A percentile compares a stretch with the other conserved stretches of the same genome.
Conservation (phyloP, 2,888 invertebrate genomes). For the Hyposoter didymator region DNA sequence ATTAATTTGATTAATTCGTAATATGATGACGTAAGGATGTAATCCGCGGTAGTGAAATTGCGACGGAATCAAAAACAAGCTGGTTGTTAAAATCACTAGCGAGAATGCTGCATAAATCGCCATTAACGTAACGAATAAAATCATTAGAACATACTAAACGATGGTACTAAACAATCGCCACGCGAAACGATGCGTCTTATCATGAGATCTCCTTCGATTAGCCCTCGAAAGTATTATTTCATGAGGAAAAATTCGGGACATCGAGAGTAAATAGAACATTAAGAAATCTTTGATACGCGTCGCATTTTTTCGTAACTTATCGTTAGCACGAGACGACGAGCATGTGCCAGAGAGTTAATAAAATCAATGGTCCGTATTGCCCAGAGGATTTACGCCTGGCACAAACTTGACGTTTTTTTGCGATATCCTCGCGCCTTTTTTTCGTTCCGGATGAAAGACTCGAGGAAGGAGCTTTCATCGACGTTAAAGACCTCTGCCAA, state of each 20-base stretch:
- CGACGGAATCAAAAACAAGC: no score
- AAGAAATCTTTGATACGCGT: not conserved
- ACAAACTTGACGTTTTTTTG: conserved; percentile 34
- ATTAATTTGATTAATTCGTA: no score
- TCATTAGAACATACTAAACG: no score
- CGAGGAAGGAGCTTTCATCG: conserved; percentile 42
- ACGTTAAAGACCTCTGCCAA: conserved; percentile 54
- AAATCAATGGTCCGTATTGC: conserved; percentile 62
- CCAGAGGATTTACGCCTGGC: conserved; percentile 52
- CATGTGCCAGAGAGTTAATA: conserved; percentile 49
- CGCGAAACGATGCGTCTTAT: no score
- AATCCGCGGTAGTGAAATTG: no score
- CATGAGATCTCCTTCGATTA: no score
- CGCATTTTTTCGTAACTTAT: not conserved
- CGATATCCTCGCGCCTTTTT: conserved; percentile 23
- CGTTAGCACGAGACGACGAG: conserved; percentile 17
- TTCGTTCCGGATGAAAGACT: conserved; percentile 55
- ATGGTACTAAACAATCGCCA: no score
- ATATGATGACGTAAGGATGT: no score
- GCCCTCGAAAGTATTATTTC: no score
- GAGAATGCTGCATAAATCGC: no score
- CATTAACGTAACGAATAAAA: no score
- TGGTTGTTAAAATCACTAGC: no score
- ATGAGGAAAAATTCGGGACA: not conserved
- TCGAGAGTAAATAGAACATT: not conserved